Base-by-base conservation (phyloP, 2,797 vertebrate species). In the Sebastes nivosus region DNA sequence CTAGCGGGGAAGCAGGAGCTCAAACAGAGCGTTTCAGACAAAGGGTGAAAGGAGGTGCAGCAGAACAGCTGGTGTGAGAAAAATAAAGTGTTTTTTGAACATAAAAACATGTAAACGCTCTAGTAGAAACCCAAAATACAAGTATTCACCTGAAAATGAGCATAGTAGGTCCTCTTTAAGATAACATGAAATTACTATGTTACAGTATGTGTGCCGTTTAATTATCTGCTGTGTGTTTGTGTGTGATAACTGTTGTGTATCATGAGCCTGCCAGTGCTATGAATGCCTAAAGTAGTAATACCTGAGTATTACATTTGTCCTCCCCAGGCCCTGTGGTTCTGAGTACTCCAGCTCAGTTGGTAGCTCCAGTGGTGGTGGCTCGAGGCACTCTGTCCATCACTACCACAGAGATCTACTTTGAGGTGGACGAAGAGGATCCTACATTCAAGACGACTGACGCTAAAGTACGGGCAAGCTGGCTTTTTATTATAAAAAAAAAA, bases 321-420 rank as follows among this genome's bases (percentile, higher is more conserved):
- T 16, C 29, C 27, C 60, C 42, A 99, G 98, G 98, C 93, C 98
- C 98, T 0, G 98, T 99, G 80, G 98, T 99, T 42, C 96, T 99
- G 85, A 99, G 98, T 88, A 99, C 98, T 59, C 97, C 98, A 2
- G 98, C 98, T 76, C 98, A 99, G 95, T 95, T 99, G 84, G 97
- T 99, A 10, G 98, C 98, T 34, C 98, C 98, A 0, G 98, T 99
- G 72, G 96, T 99, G 69, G 97, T 99, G 84, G 98, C 98, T 87
- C 97, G 98, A 65, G 98, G 98, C 4, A 99, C 98, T 5, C 96
- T 99, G 54, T 99, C 98, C 87, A 98, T 99, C 95, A 99, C 98
- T 22, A 99, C 98, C 3, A 99, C 98, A 0, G 98, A 99, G 91
- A 99, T 99, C 95, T 99, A 99, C 95, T 99, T 99, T 79, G 98